phyloP scores from a whole-genome alignment of 2,797 vertebrate genomes.

The Syngnathus acus region DNA sequence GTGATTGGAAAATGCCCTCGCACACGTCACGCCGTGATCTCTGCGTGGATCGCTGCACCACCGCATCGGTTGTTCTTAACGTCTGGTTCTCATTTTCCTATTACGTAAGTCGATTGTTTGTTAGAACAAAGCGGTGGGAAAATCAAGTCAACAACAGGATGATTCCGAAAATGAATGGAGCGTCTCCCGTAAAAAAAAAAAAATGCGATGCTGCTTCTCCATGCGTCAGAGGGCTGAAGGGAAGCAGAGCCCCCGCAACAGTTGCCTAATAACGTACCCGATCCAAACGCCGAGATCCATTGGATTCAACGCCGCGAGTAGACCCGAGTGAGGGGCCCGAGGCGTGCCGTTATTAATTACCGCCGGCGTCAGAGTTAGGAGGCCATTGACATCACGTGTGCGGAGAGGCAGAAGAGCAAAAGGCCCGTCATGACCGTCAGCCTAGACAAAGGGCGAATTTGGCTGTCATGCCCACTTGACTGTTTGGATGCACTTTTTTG shows the following conservation, averaged over 20 bases:
- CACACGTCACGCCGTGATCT: too few relatives aligned
- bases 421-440: slow-evolving; percentile 62
- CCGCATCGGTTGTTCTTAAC: slow-evolving; percentile 10
- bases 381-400: slow-evolving; percentile 55
- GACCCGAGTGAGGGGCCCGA: slow-evolving; percentile 46
- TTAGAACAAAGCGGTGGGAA: slow-evolving; percentile 16
- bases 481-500: slow-evolving; percentile 63
- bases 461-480: slow-evolving; percentile 73
- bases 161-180: slow-evolving; percentile 27
- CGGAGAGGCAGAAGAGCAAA: slow-evolving; percentile 47
- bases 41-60: slow-evolving; percentile 2
- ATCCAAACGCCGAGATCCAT: slow-evolving; percentile 20
- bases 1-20: too few relatives aligned
- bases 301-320: slow-evolving; percentile 32
- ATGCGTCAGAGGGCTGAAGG: slow-evolving; percentile 30
- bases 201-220: slow-evolving; percentile 19
- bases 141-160: slow-evolving; percentile 52
- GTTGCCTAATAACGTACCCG: slow-evolving; percentile 33
- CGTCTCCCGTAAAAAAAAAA: background rate
- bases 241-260: slow-evolving; percentile 14
- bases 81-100: slow-evolving; percentile 61
- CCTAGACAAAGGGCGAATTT: slow-evolving; percentile 69
- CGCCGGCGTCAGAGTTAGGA: slow-evolving; percentile 50
- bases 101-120: slow-evolving; percentile 47
- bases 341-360: slow-evolving; percentile 62